Evolutionary conservation across 2,888 invertebrate species (phyloP).

Genomic region (Prosopocoilus inquinatus): DNA sequence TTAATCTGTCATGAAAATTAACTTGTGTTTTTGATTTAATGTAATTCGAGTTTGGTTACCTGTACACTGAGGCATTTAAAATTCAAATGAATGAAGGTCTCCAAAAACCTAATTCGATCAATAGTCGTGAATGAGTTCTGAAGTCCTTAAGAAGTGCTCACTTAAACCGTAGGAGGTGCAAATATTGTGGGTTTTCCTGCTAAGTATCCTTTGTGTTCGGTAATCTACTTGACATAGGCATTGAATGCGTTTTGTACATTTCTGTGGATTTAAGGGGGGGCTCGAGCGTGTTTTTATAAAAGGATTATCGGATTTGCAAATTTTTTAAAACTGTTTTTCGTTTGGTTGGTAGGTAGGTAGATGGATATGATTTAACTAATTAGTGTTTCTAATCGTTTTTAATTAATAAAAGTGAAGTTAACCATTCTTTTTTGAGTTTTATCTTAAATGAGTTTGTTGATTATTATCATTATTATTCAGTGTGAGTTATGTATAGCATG

Average conservation of each 20-base stretch:
- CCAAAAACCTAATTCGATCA: conserved; percentile 24
- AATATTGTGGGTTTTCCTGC: conserved; percentile 32
- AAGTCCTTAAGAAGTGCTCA: conserved; percentile 23
- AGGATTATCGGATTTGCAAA: conserved; percentile 17
- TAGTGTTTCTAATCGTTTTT: too few relatives aligned
- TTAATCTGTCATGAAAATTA: too few relatives aligned
- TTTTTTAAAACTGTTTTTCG: neutral
- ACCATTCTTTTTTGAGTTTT: too few relatives aligned
- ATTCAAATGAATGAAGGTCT: conserved; percentile 5
- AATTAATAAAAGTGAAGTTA: too few relatives aligned
- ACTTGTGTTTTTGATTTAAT: too few relatives aligned
- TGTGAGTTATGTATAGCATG: too few relatives aligned
- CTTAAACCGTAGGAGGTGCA: conserved; percentile 29
- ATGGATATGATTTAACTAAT: too few relatives aligned
- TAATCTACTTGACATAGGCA: conserved; percentile 31
- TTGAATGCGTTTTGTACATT: conserved; percentile 18
- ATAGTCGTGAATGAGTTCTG: conserved; percentile 20
- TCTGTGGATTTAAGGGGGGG: conserved; percentile 11
- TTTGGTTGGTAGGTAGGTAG: too few relatives aligned
- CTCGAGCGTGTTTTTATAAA: conserved; percentile 10
- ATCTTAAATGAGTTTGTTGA: too few relatives aligned
- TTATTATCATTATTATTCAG: too few relatives aligned
- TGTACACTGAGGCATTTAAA: too few relatives aligned
- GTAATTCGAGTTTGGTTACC: too few relatives aligned
- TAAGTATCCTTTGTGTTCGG: conserved; percentile 30